Evolutionary conservation across 2,797 vertebrate genomes (phyloP), one percentile per base, ranked within the genome.

Genomic region (Poecilia velifera): DNA sequence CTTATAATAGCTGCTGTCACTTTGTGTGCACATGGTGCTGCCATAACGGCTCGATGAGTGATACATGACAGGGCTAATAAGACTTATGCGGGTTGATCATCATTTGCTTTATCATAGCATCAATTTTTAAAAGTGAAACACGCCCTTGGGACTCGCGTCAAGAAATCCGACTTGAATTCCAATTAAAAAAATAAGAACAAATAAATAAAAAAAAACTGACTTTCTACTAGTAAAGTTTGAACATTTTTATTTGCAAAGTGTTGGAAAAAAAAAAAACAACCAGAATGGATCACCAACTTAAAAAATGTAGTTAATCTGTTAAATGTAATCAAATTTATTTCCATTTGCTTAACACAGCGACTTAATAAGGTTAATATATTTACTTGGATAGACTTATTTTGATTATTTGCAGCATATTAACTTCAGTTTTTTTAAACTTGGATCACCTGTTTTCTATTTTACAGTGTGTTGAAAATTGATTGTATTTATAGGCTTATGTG

Each of bases 1-100:
- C 57, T 73, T 43, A 3, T 64, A 68, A 25, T 13, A 73, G 4
- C 16, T 68, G 36, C 53, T 77, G 77, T 81, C 28, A 64, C 55
- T 62, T 66, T 57, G 47, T 62, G 31, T 49, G 53, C 39, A 55
- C n/a, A 41, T 62, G 51, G 31, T 73, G 18, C 57, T 13, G 47
- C 55, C 47, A 51, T 25, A 59, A 20, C 41, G 25, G 57, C 39
- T n/a, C 5, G 31, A 13, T 51, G 34, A 74, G 13, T 74, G 25
- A 74, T 57, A 28, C 22, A 8, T 59, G 36, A 3, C 36, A 45
- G 36, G 25, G 51, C 49, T 25, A n/a, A 6, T 46, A 28, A 36
- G 31, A 53, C 34, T 53, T 25, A 34, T 53, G 8, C 8, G 0
- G 20, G 20, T 47, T n/a, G 51, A 51, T 39, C 18, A 20, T 66